phyloP scores from a whole-genome alignment of 2,113 vertebrate species.

The Halichoeres trimaculatus region DNA sequence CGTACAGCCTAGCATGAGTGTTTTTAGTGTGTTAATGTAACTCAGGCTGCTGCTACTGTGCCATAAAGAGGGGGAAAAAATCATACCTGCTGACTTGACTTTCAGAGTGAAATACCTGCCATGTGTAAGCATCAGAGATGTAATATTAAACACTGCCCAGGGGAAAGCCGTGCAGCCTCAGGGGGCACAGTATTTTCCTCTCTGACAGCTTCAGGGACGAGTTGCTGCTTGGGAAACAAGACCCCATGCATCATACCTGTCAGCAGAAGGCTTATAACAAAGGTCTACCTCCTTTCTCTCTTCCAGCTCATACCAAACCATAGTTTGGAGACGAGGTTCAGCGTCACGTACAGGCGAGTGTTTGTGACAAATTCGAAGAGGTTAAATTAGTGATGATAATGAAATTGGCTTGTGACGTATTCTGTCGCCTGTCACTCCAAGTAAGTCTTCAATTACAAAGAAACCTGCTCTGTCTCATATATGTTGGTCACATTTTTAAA shows the following conservation, averaged over 20 bases:
- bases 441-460: too few relatives aligned
- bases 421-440: too few relatives aligned
- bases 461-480: too few relatives aligned
- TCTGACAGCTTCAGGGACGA: slow-evolving; percentile 40
- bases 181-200: slow-evolving; percentile 40
- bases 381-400: too few relatives aligned
- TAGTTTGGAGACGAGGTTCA: slow-evolving; percentile 33
- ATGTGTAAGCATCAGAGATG: slow-evolving; percentile 35
- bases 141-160: slow-evolving; percentile 30
- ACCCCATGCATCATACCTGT: slow-evolving; percentile 49
- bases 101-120: slow-evolving; percentile 43
- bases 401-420: too few relatives aligned
- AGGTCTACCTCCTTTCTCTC: neutral
- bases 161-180: slow-evolving; percentile 26
- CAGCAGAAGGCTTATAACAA: slow-evolving; percentile 33
- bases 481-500: too few relatives aligned
- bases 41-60: neutral
- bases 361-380: too few relatives aligned
- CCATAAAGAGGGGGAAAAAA: neutral
- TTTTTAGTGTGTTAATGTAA: slow-evolving; percentile 11
- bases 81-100: slow-evolving; percentile 25
- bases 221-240: slow-evolving; percentile 20
- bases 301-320: slow-evolving; percentile 12
- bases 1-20: neutral
- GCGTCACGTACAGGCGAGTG: neutral